Conservation (phyloP, 1,140 invertebrate species). For the Charaxes varanes region DNA sequence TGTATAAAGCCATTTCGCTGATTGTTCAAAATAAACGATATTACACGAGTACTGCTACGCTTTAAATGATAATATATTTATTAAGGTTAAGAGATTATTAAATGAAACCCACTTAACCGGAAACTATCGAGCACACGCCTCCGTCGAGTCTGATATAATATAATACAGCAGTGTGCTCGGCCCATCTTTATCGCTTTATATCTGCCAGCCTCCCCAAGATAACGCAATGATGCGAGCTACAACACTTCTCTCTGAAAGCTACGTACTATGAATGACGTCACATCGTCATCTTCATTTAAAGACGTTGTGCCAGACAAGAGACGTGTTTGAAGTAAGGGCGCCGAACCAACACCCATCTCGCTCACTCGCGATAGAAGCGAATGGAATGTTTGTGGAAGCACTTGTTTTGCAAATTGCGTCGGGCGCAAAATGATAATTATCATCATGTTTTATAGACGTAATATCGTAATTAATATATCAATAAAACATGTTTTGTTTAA, state of each 20-base stretch:
- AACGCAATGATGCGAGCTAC: conserved; percentile 63
- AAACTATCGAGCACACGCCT: conserved; percentile 63
- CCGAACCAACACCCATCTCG: conserved; percentile 43
- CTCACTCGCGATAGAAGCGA: conserved; percentile 63
- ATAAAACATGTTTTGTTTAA: conserved; percentile 18
- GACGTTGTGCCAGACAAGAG: conserved; percentile 55
- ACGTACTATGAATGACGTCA: conserved; percentile 73
- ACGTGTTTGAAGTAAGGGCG: conserved; percentile 42
- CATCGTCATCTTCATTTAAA: conserved; percentile 47
- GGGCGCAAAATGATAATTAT: conserved; percentile 48
- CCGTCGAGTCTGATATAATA: conserved; percentile 58
- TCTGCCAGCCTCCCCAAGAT: conserved; percentile 51
- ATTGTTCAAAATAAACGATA: conserved; percentile 21
- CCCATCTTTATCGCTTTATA: conserved; percentile 63
- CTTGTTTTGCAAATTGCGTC: conserved; percentile 69
- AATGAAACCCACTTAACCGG: conserved; percentile 47
- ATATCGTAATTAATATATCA: conserved; percentile 17
- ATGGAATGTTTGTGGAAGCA: conserved; percentile 70
- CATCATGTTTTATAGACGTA: conserved; percentile 27
- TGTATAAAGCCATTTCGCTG: conserved; percentile 46
- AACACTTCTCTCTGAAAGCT: conserved; percentile 68
- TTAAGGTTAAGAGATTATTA: conserved; percentile 28
- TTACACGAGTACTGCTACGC: conserved; percentile 18
- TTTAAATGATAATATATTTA: conserved; percentile 24
- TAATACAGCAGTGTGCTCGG: conserved; percentile 48